A percentile compares a stretch with the other conserved stretches of the same genome.
Conservation (phyloP, 2,797 vertebrate genomes). For the Chromobotia macracanthus region DNA sequence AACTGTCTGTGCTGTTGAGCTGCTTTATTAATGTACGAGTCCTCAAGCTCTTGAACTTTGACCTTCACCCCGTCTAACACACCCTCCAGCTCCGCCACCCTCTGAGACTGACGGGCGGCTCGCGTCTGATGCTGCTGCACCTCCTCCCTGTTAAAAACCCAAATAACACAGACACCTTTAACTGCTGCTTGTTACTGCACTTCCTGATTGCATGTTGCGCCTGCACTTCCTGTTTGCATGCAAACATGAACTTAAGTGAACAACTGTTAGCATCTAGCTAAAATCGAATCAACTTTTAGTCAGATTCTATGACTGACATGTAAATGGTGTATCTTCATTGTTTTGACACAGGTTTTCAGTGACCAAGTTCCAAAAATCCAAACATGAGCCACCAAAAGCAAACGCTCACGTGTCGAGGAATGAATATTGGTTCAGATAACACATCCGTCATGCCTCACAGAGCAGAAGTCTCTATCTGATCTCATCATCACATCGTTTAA, state of each 20-base stretch:
- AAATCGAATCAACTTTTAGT: too few relatives aligned
- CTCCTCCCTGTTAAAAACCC: constrained; percentile 73
- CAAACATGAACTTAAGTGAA: too few relatives aligned
- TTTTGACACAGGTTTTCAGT: too few relatives aligned
- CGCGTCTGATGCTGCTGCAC: constrained; percentile 73
- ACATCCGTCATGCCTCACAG: constrained; percentile 6
- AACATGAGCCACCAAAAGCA: too few relatives aligned
- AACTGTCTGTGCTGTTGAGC: constrained; percentile 77
- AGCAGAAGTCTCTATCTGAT: not conserved
- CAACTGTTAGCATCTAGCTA: too few relatives aligned
- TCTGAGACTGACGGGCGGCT: constrained; percentile 76
- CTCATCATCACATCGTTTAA: constrained; percentile 11
- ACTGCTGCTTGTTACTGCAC: not conserved
- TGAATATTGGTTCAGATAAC: constrained; percentile 6
- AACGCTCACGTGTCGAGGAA: not conserved
- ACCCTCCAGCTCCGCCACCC: constrained; percentile 80
- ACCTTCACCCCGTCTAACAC: constrained; percentile 80
- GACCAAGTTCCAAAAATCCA: too few relatives aligned
- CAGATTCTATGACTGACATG: too few relatives aligned
- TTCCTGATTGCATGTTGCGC: not conserved
- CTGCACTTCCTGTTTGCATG: too few relatives aligned
- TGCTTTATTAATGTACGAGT: constrained; percentile 78
- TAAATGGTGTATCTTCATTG: too few relatives aligned
- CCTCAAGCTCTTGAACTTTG: constrained; percentile 86
- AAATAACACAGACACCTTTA: not conserved